Base-by-base conservation (phyloP, 2,888 invertebrate species). In the Caenorhabditis sinica region DNA sequence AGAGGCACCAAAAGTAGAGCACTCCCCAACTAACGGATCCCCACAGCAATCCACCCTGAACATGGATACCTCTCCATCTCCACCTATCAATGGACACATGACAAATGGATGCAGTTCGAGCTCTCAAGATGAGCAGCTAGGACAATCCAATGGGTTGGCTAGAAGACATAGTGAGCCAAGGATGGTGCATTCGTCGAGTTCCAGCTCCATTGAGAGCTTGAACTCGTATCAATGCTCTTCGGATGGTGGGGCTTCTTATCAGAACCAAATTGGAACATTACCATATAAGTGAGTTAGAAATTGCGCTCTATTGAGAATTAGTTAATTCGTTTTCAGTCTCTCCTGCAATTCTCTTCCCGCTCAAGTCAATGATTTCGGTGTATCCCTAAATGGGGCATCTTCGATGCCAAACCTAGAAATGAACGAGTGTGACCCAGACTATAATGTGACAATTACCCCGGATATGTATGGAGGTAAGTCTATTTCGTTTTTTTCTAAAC, bases 401-500 rank as follows among this genome's bases (percentile, higher is more conserved):
- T 89, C 89, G 25, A 88, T 90, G 87, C 89, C 89, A 25, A 90
- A 90, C 61, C 75, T 90, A 5, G 89, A 87, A 28, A 85, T 88
- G 86, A 66, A 58, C 5, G 87, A 91, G 58, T 90, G 89, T 20
- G 92, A 92, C 71, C 91, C 91, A 6, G 91, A 91, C 61, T 92
- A 92, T 74, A 92, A 92, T 77, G 84, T 90, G 68, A 92, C 92
- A 3, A 89, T 92, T 20, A 92, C 92, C 9, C 90, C 91, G 28
- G 90, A 90, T 33, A 91, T 89, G 88, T 89, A 89, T 74, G 83
- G 87, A 51, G 91, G 90, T 73, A 80, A 85, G 87, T 74, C 0
- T n/a, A n/a, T n/a, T n/a, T n/a, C n/a, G n/a, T n/a, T n/a, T n/a
- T n/a, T n/a, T n/a, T n/a, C n/a, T n/a, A n/a, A n/a, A n/a, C n/a